phyloP scores from a whole-genome alignment of 2,113 vertebrate species.

The Bos javanicus region DNA sequence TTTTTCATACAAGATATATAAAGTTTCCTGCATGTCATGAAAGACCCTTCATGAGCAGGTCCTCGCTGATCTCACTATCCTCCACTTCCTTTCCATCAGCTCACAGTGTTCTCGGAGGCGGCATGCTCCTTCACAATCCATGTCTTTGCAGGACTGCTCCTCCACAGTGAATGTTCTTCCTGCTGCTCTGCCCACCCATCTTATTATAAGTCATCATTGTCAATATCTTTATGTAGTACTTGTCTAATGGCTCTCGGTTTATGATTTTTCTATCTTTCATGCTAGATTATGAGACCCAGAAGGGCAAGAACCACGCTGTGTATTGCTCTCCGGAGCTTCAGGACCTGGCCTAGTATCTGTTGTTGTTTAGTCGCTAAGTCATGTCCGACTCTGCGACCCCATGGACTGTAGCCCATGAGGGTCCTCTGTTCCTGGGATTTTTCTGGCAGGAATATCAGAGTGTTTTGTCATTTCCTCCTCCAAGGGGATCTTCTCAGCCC shows the following conservation, averaged over 20 bases:
- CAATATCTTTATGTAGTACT: not conserved
- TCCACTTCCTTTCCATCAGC: not conserved
- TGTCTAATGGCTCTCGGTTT: not conserved
- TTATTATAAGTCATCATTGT: not conserved
- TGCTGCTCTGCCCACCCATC: not conserved
- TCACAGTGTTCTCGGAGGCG: not conserved
- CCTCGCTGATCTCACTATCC: not conserved
- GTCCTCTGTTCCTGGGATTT: not conserved
- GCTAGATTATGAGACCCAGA: not conserved
- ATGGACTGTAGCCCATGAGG: not conserved
- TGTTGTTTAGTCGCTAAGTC: not conserved
- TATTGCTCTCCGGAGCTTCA: not conserved
- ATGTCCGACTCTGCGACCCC: rapidly evolving
- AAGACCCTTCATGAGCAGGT: not conserved
- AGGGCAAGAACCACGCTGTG: not conserved
- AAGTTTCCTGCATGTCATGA: not conserved
- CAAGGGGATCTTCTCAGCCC: not conserved
- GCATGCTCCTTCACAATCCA: rapidly evolving
- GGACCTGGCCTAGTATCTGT: not conserved
- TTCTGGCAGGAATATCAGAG: not conserved
- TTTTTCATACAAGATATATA: not conserved
- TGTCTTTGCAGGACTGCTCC: rapidly evolving
- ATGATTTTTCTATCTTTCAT: not conserved
- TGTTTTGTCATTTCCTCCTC: not conserved
- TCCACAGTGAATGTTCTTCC: not conserved